These are phyloP conservation scores for Hydropotes inermis DNA, from an alignment of 2,113 vertebrate species.

Conservation along the genomic window DNA sequence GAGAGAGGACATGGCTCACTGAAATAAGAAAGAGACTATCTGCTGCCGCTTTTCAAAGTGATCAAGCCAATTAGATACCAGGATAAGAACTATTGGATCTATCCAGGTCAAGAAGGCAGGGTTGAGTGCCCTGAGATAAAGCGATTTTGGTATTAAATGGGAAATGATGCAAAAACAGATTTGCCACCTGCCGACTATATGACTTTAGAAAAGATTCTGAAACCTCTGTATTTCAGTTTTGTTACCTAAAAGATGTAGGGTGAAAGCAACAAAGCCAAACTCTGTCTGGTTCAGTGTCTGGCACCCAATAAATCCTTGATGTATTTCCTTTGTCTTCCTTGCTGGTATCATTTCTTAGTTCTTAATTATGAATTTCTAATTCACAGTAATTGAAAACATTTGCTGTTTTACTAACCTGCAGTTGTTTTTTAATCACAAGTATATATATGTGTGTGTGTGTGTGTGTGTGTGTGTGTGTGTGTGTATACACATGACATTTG, in stretches of 20 bases:
- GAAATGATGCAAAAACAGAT: not conserved
- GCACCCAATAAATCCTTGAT: not conserved
- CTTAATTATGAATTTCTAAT: not conserved
- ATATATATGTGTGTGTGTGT: not conserved
- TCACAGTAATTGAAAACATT: not conserved
- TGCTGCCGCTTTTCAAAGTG: not conserved
- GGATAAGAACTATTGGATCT: not conserved
- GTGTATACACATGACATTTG: not conserved
- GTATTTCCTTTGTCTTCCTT: not conserved
- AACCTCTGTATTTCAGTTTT: not conserved
- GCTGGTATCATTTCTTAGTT: not conserved
- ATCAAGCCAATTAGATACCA: not conserved
- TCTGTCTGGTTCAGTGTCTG: not conserved
- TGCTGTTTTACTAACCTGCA: not conserved
- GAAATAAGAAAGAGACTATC: not conserved
- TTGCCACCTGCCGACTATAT: not conserved
- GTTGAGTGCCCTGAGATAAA: not conserved
- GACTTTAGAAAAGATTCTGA: not conserved
- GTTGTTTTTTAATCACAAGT: not conserved
- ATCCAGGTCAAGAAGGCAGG: not conserved
- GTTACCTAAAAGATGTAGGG: not conserved
- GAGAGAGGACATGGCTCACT: not conserved
- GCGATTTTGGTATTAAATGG: not conserved
- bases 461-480: too few relatives aligned
- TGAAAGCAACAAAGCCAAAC: not conserved